phyloP scores from a whole-genome alignment of 2,113 vertebrate species.

The Atherinomorus stipes region DNA sequence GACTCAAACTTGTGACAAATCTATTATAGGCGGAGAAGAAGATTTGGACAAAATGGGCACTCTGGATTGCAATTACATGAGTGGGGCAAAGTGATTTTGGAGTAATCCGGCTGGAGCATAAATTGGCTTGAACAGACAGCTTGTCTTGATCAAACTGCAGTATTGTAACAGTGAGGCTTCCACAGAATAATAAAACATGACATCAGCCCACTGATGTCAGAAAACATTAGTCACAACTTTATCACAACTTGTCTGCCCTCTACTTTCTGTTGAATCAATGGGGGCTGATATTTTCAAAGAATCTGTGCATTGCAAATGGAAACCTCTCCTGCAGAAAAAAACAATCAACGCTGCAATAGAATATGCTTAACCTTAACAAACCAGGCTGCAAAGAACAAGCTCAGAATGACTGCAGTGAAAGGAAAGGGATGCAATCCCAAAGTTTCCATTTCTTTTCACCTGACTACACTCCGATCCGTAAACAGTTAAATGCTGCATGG shows the following conservation, averaged over 20 bases:
- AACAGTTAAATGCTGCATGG: constrained; percentile 80
- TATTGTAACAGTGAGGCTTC: constrained; percentile 32
- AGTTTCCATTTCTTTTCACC: constrained; percentile 45
- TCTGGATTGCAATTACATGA: constrained; percentile 24
- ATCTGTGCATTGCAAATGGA: neutral
- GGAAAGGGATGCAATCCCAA: constrained; percentile 9
- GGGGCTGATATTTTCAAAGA: constrained; percentile 20
- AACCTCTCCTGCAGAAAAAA: constrained; percentile 26
- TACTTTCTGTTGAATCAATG: constrained; percentile 67
- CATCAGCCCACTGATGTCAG: constrained; percentile 69
- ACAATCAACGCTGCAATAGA: constrained; percentile 2
- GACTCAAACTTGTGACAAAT: constrained; percentile 54
- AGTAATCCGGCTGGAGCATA: constrained; percentile 38
- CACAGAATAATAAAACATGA: constrained; percentile 64
- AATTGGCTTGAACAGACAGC: constrained; percentile 34
- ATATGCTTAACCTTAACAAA: constrained; percentile 26
- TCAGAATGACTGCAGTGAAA: constrained; percentile 13
- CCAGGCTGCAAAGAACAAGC: constrained; percentile 7
- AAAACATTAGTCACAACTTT: constrained; percentile 69
- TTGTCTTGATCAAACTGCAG: constrained; percentile 49
- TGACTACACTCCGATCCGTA: constrained; percentile 52
- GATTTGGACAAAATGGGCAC: constrained; percentile 5
- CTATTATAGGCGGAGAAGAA: constrained; percentile 5
- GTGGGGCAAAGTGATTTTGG: constrained; percentile 5
- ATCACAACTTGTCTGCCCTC: constrained; percentile 60